phyloP scores from a whole-genome alignment of 2,888 invertebrate genomes.

The Nephrotoma appendiculata region DNA sequence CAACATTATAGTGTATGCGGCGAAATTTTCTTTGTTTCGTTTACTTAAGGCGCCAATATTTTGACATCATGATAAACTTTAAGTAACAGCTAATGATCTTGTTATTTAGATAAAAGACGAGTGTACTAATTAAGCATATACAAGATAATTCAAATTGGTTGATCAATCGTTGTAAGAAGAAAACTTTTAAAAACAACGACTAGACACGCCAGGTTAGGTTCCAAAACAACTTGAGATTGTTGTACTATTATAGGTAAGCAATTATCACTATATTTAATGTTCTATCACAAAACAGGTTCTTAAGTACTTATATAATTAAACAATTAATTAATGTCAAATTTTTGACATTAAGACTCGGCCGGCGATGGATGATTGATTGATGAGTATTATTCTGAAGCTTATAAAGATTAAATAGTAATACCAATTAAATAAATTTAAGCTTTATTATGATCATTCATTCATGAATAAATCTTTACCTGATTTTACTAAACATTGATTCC shows the following conservation, averaged over 20 bases:
- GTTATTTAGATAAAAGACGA: not conserved
- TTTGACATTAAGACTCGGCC: not conserved
- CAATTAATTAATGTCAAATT: not conserved
- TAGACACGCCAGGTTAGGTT: not conserved
- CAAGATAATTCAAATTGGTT: not conserved
- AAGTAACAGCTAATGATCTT: not conserved
- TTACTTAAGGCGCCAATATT: not conserved
- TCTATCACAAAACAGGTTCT: too few relatives aligned
- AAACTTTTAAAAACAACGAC: not conserved
- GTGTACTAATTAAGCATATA: not conserved
- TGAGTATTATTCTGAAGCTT: not conserved
- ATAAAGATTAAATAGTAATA: not conserved
- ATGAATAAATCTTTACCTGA: not conserved
- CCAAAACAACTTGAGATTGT: not conserved
- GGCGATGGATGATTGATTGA: not conserved
- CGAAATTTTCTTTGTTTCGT: not conserved
- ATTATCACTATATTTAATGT: too few relatives aligned
- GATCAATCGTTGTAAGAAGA: not conserved
- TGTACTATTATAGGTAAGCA: not conserved
- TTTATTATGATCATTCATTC: not conserved
- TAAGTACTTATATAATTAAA: too few relatives aligned
- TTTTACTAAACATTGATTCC: not conserved
- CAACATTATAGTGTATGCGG: not conserved
- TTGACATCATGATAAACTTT: not conserved
- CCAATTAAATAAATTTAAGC: not conserved